phyloP scores from a whole-genome alignment of 1,140 invertebrate species.

The Drosophila yakuba region DNA sequence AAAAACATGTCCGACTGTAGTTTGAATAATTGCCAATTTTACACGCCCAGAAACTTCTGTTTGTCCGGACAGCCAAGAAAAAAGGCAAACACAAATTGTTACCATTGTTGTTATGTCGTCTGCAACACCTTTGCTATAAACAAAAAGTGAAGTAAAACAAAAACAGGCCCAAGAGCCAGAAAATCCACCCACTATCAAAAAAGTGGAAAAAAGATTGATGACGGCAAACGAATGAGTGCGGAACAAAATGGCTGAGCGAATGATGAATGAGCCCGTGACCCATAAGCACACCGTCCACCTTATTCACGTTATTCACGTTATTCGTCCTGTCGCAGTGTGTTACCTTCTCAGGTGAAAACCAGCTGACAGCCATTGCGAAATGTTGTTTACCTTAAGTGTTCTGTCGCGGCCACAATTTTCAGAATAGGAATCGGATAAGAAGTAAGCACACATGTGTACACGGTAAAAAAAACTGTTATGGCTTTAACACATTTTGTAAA shows the following conservation, averaged over 20 bases:
- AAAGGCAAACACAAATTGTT: slow-evolving; percentile 51
- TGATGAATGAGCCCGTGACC: slow-evolving; percentile 69
- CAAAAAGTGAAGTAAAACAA: neutral
- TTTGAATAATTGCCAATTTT: slow-evolving; percentile 79
- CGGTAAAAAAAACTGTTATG: neutral
- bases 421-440: neutral
- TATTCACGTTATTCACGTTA: slow-evolving; percentile 8
- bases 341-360: slow-evolving; percentile 36
- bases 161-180: slow-evolving; percentile 40
- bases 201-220: slow-evolving; percentile 65
- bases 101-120: slow-evolving; percentile 45
- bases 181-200: slow-evolving; percentile 55
- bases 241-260: slow-evolving; percentile 64
- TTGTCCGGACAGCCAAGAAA: slow-evolving; percentile 9
- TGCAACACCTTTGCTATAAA: slow-evolving; percentile 19
- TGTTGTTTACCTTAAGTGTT: slow-evolving; percentile 66
- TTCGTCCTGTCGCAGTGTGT: slow-evolving; percentile 11
- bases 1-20: slow-evolving; percentile 60
- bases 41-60: slow-evolving; percentile 36
- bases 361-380: slow-evolving; percentile 58
- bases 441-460: neutral
- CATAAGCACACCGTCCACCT: slow-evolving; percentile 37
- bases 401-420: slow-evolving; percentile 10
- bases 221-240: slow-evolving; percentile 51
- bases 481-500: too few relatives aligned